Base-by-base conservation (phyloP, 2,113 vertebrate species). In the Hypomesus transpacificus region DNA sequence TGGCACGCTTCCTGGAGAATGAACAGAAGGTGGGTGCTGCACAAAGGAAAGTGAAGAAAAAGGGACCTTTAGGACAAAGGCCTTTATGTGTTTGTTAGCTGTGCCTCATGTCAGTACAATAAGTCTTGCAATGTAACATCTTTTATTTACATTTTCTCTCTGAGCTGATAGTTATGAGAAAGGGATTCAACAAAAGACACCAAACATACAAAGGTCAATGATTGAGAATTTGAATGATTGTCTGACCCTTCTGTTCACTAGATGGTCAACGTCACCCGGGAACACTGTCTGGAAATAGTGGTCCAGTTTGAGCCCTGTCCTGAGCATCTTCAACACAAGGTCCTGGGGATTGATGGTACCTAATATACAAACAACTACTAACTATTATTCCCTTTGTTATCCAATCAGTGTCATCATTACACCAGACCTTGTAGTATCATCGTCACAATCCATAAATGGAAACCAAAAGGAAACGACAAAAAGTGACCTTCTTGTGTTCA, bases 261-360 rank as follows among this genome's bases (percentile, higher is more conserved):
- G 96, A 94, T 96, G 94, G 85, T 69, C 0, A 91, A 90, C 5
- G 89, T 96, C 78, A 91, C 91, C 3, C 92, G 89, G 24, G 94
- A 98, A 9, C 89, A 93, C 81, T 95, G 96, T 69, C 75, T 82
- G 65, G 93, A 94, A 66, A 93, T 97, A 68, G 90, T 98, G 39
- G 79, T 85, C 59, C 94, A 93, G 72, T 98, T 97, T 80, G 96
- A 98, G 78, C 96, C 96, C 0, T 98, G 96, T 86, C 90, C 86
- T 0, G 91, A 94, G 66, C 97, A 96, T 87, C 93, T 90, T 82
- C 90, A 92, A 60, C 91, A 84, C 7, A 91, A 90, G 67, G 90
- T 94, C 0, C 89, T 98, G 79, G 95, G 96, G 6, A 97, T 98
- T 11, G 96, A 98, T 17, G 96, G 96, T 98, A 88, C 81, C 91